Percentiles rank a stretch among this genome's conserved stretches.
These are phyloP conservation scores for Aspidoscelis tigris DNA, from an alignment of 2,113 vertebrate species.

Conservation along the genomic window DNA sequence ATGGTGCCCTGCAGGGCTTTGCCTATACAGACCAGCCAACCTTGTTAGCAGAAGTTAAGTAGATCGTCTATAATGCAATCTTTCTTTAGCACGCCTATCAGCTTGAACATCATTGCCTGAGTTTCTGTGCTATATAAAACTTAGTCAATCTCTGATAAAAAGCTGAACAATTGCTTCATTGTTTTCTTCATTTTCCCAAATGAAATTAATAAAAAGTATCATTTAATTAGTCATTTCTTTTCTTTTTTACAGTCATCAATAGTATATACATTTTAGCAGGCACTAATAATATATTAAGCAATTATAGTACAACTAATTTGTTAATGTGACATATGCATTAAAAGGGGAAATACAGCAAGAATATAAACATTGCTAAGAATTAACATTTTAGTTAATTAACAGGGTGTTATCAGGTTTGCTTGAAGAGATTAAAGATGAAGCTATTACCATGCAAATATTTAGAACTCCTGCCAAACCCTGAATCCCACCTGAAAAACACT, in stretches of 20 bases:
- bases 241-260: neutral
- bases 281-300: slow-evolving; percentile 15
- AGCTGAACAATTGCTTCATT: neutral
- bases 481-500: neutral
- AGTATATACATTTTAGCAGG: slow-evolving; percentile 31
- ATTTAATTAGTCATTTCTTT: neutral
- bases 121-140: neutral
- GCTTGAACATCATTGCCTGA: neutral
- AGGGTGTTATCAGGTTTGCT: slow-evolving; percentile 4
- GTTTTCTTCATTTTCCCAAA: neutral
- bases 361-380: slow-evolving; percentile 18
- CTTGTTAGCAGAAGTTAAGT: neutral
- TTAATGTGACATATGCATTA: slow-evolving; percentile 13
- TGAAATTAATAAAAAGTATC: neutral
- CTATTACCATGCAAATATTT: neutral
- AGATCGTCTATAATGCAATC: neutral
- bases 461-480: neutral
- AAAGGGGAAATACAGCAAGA: slow-evolving; percentile 4
- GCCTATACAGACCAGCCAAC: no score
- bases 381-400: slow-evolving; percentile 27
- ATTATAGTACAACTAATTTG: neutral
- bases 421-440: neutral
- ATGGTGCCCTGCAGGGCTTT: no score
- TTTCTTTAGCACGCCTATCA: neutral
- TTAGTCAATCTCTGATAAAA: neutral